Base-by-base conservation (phyloP, 2,797 vertebrate genomes). In the Sebastes vulpes region DNA sequence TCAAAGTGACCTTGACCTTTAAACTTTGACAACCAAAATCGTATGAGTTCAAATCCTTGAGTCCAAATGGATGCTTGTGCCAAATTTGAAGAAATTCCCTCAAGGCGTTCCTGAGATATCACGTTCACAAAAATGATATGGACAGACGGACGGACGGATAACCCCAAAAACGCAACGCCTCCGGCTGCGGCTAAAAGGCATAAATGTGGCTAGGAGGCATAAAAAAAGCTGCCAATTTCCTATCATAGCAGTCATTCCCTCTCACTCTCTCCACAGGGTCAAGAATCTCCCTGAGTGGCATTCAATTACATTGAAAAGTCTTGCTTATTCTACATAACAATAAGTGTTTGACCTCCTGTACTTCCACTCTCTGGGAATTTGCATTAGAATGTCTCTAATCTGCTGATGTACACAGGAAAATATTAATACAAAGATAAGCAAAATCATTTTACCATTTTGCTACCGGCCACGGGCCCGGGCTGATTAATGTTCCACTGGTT, bases 401-500 rank as follows among this genome's bases (percentile, higher is more conserved):
- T 71, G 80, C 92, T 90, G 86, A 90, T 79, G 84, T 85, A 85
- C 70, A 82, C 82, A 72, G 72, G 78, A 90, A 88, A 88, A 89
- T 85, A 93, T 89, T 79, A 92, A 89, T 77, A 93, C 84, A 77
- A 83, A 94, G 91, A 93, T 91, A 91, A 94, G 88, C 87, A 86
- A 82, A 93, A 88, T 83, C 71, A 86, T 89, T 91, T 81, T 71
- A 88, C 69, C 66, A 57, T 74, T 87, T 89, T 82, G 86, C 91
- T 65, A 23, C 56, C 26, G 71, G 87, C 84, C 65, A 71, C 14
- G 46, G 46, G 86, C 73, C 59, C 42, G 7, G 21, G 75, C 85
- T 90, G 91, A 95, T 95, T 93, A 90, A 91, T 94, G 93, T 92
- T 93, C 85, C 86, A 84, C 82, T 82, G 52, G 69, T 80, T 74